phyloP scores from a whole-genome alignment of 2,797 vertebrate genomes.

The Cossypha caffra region DNA sequence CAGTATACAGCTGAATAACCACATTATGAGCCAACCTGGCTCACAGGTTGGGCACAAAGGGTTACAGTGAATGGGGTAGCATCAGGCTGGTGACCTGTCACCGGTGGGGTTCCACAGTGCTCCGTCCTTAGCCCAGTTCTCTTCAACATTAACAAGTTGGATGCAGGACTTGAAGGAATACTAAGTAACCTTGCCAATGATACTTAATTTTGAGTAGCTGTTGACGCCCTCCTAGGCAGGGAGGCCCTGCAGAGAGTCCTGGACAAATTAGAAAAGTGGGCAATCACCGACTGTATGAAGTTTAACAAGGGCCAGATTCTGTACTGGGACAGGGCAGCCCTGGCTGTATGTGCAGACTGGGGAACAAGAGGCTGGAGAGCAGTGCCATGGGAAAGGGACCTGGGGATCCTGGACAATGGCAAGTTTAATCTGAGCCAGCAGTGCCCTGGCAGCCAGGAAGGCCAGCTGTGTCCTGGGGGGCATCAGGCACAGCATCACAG shows the following conservation, averaged over 20 bases:
- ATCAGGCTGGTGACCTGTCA: not conserved
- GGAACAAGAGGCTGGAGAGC: too few species aligned
- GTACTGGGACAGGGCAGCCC: too few species aligned
- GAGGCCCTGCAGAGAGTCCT: not conserved
- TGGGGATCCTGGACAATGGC: too few species aligned
- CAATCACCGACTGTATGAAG: too few species aligned
- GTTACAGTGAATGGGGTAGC: not conserved
- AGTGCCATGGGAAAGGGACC: too few species aligned
- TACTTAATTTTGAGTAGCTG: not conserved
- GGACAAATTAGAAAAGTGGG: not conserved
- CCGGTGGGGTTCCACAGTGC: not conserved
- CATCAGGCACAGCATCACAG: not conserved
- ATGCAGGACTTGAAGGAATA: not conserved
- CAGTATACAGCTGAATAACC: not conserved
- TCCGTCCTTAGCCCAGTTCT: not conserved
- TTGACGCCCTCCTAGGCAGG: not conserved
- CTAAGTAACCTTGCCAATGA: not conserved
- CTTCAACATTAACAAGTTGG: too few species aligned
- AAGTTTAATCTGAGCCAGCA: too few species aligned
- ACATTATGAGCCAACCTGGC: rapidly evolving
- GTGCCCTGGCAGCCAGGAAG: too few species aligned
- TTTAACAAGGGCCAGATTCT: too few species aligned
- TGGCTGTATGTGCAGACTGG: too few species aligned
- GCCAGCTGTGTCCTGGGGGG: too few species aligned
- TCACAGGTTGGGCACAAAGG: not conserved